phyloP scores from a whole-genome alignment of 2,113 vertebrate genomes.

The Sander vitreus region DNA sequence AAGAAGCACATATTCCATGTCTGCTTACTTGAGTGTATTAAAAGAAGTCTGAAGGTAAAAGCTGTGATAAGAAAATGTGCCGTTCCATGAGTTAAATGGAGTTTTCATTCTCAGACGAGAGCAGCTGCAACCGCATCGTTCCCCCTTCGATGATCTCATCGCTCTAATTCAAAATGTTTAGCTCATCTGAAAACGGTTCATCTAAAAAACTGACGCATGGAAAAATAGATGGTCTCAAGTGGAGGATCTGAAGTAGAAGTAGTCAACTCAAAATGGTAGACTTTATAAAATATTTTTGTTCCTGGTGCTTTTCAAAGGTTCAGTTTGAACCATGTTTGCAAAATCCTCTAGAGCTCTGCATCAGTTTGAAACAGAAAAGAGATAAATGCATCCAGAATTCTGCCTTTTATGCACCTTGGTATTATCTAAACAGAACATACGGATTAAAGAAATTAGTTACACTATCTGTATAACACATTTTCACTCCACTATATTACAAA shows the following conservation, averaged over 20 bases:
- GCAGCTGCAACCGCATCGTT: not conserved
- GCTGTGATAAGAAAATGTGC: not conserved
- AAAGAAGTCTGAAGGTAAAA: not conserved
- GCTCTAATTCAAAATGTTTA: not conserved
- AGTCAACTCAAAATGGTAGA: not conserved
- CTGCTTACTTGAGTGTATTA: not conserved
- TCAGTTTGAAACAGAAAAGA: conserved; percentile 1
- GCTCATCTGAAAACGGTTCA: not conserved
- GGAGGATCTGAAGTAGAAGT: not conserved
- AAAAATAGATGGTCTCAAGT: conserved; percentile 16
- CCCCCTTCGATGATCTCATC: not conserved
- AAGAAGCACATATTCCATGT: not conserved
- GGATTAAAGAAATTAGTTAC: not conserved
- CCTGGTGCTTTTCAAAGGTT: not conserved
- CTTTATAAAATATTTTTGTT: not conserved
- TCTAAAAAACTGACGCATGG: not conserved
- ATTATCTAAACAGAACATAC: not conserved
- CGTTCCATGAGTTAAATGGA: not conserved
- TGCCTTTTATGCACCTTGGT: not conserved
- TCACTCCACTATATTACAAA: not conserved
- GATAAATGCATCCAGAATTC: not conserved
- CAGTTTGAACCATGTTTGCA: conserved; percentile 1
- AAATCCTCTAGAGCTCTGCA: not conserved
- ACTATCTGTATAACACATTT: not conserved
- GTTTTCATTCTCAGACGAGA: not conserved